phyloP scores from a whole-genome alignment of 2,797 vertebrate genomes.

The Poecile montanus region DNA sequence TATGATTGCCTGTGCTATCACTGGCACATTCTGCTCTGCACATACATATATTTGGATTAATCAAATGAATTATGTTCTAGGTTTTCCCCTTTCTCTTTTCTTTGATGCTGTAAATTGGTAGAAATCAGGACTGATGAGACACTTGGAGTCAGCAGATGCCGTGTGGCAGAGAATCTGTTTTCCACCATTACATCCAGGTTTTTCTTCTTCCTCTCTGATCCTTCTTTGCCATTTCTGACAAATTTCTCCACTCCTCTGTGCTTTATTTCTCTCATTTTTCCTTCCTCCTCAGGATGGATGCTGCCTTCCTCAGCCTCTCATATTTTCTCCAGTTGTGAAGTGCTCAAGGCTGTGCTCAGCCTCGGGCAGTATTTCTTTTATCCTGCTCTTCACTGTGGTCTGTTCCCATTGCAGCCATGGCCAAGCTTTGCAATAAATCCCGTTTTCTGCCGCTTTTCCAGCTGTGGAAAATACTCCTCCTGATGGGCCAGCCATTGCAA shows the following conservation, averaged over 20 bases:
- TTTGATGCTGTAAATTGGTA: neutral
- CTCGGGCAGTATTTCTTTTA: neutral
- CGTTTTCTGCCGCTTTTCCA: neutral
- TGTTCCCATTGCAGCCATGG: neutral
- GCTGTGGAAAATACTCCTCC: neutral
- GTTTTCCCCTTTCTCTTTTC: neutral
- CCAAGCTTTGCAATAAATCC: neutral
- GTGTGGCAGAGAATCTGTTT: neutral
- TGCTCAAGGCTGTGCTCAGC: neutral
- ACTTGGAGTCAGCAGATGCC: neutral
- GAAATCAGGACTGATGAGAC: neutral
- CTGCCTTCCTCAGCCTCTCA: neutral
- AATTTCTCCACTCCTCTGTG: neutral
- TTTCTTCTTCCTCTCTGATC: slow-evolving; percentile 6
- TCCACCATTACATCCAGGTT: neutral
- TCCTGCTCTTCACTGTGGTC: neutral
- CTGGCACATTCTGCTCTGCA: neutral
- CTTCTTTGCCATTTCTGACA: slow-evolving; percentile 39
- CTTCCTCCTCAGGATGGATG: neutral
- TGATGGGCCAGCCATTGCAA: neutral
- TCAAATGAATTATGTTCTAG: neutral
- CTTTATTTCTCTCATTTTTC: slow-evolving; percentile 47
- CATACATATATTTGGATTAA: neutral
- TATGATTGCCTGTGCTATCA: neutral
- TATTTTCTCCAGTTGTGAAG: neutral